phyloP scores from a whole-genome alignment of 2,113 vertebrate species.

The Gasterosteus aculeatus region DNA sequence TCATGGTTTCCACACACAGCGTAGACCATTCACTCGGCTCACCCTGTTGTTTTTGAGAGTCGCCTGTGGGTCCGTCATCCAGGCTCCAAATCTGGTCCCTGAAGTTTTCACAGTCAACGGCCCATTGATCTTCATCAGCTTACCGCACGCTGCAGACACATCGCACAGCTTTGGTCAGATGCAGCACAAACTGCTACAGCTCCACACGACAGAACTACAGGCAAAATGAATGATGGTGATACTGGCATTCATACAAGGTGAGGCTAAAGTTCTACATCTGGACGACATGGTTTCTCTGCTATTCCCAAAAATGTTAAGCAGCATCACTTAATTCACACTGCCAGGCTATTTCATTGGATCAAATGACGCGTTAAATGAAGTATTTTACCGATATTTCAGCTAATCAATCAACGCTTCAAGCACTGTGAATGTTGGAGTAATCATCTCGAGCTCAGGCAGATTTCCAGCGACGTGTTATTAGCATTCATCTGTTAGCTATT shows the following conservation, averaged over 20 bases:
- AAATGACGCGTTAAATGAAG: slow-evolving; percentile 41
- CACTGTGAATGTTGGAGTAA: slow-evolving; percentile 27
- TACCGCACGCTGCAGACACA: slow-evolving; percentile 90
- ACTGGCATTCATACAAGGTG: slow-evolving; percentile 28
- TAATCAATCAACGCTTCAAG: slow-evolving; percentile 41
- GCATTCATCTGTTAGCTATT: slow-evolving; percentile 49
- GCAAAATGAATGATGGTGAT: slow-evolving; percentile 45
- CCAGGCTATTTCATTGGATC: slow-evolving; percentile 50
- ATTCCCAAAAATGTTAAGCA: slow-evolving; percentile 31
- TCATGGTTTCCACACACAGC: slow-evolving; percentile 7
- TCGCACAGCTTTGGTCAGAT: slow-evolving; percentile 41
- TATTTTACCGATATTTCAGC: slow-evolving; percentile 46
- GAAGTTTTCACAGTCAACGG: slow-evolving; percentile 96
- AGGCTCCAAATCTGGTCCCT: slow-evolving; percentile 96
- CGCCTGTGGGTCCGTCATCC: slow-evolving; percentile 97
- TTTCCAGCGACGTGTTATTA: slow-evolving; percentile 43
- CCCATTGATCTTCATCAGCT: slow-evolving; percentile 97
- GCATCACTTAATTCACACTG: slow-evolving; percentile 39
- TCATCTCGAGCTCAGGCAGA: slow-evolving; percentile 24
- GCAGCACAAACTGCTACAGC: background rate
- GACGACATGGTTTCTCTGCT: background rate
- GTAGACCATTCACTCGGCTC: slow-evolving; percentile 44
- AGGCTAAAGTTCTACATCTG: background rate
- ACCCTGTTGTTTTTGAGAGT: slow-evolving; percentile 92
- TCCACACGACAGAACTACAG: slow-evolving; percentile 28